Base-by-base conservation (phyloP, 2,888 invertebrate species). In the Eudemis profundana region DNA sequence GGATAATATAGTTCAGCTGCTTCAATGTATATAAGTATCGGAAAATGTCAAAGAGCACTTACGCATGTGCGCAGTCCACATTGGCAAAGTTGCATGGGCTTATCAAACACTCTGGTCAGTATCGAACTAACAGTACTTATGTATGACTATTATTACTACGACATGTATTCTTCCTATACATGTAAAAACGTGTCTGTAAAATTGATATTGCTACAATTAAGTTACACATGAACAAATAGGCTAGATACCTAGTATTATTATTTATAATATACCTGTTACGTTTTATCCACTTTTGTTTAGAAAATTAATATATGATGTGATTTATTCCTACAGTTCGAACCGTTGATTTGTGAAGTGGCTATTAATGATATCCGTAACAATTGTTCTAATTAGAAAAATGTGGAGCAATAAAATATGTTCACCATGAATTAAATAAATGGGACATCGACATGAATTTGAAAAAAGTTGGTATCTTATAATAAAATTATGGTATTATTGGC, bases 171-270 rank as follows among this genome's bases (percentile, higher is more conserved):
- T 60, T 40, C 23, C 7, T 7, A 21, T n/a, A n/a, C n/a, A n/a
- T 14, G 40, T 19, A 17, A 40, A 8, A 27, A 17, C 42, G n/a
- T 23, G 44, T 50, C 38, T 50, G 38, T 44, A 46, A 36, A 36
- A 23, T 23, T 36, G 15, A 33, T 53, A 61, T 44, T 19, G 51
- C 21, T 46, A 14, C 44, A 42, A 44, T 23, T 62, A 53, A 47
- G 61, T 23, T 53, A 38, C 53, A 44, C 36, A 33, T 62, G 61
- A 62, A 62, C 61, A 62, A 62, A 62, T 53, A 46, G 46, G 44
- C n/a, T 44, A 33, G 50, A 42, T 15, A 51, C 33, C 33, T 46
- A 53, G 44, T 61, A 61, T 53, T 61, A 61, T 53, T 53, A 57
- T 57, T 14, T 57, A 47, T 14, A 19, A 47, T 47, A 15, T 46